Evolutionary conservation across 23 tunicate genomes (phyloP).

Genomic region (Phallusia fumigata): DNA sequence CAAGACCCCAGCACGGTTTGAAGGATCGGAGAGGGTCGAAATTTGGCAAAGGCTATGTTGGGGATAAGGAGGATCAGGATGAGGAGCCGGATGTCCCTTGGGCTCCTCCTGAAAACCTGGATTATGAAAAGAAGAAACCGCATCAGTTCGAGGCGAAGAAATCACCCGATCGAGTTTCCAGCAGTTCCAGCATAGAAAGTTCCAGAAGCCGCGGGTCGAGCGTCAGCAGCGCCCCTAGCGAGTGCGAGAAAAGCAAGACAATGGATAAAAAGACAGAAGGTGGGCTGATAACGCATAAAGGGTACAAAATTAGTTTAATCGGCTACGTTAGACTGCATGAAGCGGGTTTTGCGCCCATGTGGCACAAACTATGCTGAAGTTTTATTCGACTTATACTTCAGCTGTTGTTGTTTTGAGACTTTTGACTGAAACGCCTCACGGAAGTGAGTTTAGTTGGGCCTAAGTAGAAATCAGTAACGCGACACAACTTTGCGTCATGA

Average conservation of each 20-base stretch:
- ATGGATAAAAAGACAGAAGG: neutral
- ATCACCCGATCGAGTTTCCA: neutral
- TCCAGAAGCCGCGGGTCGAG: conserved; percentile 37
- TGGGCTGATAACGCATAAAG: neutral
- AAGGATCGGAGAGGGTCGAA: neutral
- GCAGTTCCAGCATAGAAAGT: conserved; percentile 55
- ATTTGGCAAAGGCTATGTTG: neutral
- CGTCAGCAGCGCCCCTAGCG: conserved; percentile 25
- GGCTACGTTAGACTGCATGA: too few species aligned
- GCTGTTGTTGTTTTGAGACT: too few species aligned
- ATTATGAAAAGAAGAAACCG: neutral
- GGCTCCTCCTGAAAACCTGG: neutral
- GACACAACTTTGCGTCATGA: too few species aligned
- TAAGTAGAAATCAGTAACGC: too few species aligned
- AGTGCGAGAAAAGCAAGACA: conserved; percentile 14
- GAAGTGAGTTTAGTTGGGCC: too few species aligned
- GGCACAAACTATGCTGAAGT: too few species aligned
- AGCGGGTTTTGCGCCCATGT: too few species aligned
- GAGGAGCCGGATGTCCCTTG: neutral
- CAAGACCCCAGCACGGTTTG: neutral
- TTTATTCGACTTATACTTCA: too few species aligned
- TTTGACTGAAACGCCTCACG: too few species aligned
- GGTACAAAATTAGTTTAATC: too few species aligned
- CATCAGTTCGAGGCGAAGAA: neutral
- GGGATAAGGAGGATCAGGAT: neutral